A percentile compares a stretch with the other conserved stretches of the same genome.
These are phyloP conservation scores for Epistrophella euchroma DNA, from an alignment of 2,888 invertebrate species.

Conservation along the genomic window DNA sequence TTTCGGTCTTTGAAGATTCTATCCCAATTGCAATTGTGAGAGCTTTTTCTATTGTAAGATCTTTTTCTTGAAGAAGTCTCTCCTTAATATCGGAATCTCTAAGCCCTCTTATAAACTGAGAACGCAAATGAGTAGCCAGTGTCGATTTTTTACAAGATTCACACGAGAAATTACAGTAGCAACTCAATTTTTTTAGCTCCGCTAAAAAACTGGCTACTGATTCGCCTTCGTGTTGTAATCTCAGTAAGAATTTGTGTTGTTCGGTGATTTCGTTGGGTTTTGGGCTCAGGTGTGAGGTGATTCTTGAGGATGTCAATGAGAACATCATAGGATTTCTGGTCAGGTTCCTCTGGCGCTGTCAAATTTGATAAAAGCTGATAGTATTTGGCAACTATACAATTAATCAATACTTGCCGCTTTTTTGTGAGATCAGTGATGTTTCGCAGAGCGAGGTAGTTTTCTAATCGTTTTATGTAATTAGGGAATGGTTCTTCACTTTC, in stretches of 20 bases:
- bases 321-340: neutral
- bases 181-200: constrained; percentile 12
- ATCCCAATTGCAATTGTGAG: constrained; percentile 44
- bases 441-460: too few species aligned
- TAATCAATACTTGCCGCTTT: too few species aligned
- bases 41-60: neutral
- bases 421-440: too few species aligned
- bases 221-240: constrained; percentile 13
- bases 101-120: constrained; percentile 55
- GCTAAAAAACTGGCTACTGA: constrained; percentile 10
- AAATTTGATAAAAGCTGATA: too few species aligned
- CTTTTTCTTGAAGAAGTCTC: constrained; percentile 37
- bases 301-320: neutral
- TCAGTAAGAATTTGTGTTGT: neutral
- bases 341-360: too few species aligned
- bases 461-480: too few species aligned
- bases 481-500: too few species aligned
- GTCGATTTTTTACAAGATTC: constrained; percentile 33
- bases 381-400: too few species aligned
- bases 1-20: constrained; percentile 57
- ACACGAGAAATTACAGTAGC: neutral
- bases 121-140: constrained; percentile 48
- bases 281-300: neutral
- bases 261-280: neutral
- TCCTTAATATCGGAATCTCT: constrained; percentile 34